phyloP scores from a whole-genome alignment of 2,888 invertebrate species.

The Lissonota sp. region DNA sequence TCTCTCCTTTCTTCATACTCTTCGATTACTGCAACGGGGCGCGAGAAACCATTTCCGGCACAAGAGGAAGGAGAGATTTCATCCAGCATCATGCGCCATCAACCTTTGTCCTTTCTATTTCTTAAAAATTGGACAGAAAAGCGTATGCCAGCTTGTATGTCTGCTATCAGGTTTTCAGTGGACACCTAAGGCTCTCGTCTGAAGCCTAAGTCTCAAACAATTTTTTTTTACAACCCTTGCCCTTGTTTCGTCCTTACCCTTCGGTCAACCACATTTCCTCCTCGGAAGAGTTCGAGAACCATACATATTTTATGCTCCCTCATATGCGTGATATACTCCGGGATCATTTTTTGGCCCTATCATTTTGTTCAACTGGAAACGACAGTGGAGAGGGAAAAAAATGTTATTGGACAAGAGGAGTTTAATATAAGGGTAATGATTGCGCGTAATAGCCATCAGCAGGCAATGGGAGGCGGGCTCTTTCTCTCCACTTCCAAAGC shows the following conservation, averaged over 20 bases:
- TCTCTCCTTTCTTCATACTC: neutral
- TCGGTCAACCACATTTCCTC: neutral
- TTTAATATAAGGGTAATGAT: constrained; percentile 37
- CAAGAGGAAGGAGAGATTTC: constrained; percentile 42
- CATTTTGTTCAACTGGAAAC: neutral
- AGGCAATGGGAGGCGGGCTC: constrained; percentile 16
- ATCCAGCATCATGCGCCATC: neutral
- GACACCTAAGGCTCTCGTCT: neutral
- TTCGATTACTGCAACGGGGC: neutral
- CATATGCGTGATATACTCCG: neutral
- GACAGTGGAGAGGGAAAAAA: neutral
- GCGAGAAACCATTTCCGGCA: constrained; percentile 47
- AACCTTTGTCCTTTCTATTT: neutral
- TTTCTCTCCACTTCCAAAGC: constrained; percentile 16
- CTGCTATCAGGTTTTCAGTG: neutral
- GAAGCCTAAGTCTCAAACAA: neutral
- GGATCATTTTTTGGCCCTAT: neutral
- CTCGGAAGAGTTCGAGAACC: constrained; percentile 6
- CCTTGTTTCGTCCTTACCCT: neutral
- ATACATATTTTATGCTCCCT: neutral
- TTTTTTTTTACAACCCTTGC: neutral
- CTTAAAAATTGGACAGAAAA: neutral
- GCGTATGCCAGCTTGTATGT: neutral
- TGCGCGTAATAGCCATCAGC: constrained; percentile 41
- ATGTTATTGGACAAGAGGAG: neutral